These are phyloP conservation scores for Hemitrygon akajei DNA, from an alignment of 2,797 vertebrate species.

Conservation along the genomic window DNA sequence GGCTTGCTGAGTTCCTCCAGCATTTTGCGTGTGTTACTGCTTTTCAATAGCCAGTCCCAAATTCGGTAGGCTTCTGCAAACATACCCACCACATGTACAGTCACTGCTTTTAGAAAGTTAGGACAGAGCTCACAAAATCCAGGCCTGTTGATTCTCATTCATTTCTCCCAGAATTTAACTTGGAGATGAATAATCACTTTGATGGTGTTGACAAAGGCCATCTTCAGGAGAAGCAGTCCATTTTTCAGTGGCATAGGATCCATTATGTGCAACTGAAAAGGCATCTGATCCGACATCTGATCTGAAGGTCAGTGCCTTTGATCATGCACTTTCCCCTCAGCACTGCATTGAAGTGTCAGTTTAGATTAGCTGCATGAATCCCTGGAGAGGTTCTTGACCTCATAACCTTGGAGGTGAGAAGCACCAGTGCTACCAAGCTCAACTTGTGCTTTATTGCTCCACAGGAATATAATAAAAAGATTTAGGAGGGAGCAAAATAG, in stretches of 20 bases:
- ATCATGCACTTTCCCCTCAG: not conserved
- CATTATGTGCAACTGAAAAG: not conserved
- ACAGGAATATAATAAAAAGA: not conserved
- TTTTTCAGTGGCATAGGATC: not conserved
- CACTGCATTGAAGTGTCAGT: not conserved
- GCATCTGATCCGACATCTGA: not conserved
- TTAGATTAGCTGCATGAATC: not conserved
- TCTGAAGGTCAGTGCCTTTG: not conserved
- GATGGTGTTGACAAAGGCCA: no score
- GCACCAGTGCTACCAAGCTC: not conserved
- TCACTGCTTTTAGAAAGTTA: no score
- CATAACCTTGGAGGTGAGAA: not conserved
- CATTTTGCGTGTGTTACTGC: no score
- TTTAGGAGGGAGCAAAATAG: not conserved
- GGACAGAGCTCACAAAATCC: no score
- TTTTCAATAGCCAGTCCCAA: no score
- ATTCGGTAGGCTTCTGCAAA: no score
- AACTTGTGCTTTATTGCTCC: not conserved
- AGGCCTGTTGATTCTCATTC: no score
- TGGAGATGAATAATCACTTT: no score
- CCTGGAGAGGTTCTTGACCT: not conserved
- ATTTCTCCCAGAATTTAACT: no score
- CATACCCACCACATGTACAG: no score
- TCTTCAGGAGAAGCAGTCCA: not conserved
- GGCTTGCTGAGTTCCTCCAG: no score